Evolutionary conservation across 30 jellyfish, hydroid and myxozoan species (phyloP).

Genomic region (Aurelia aurita complex sp. Pacific): DNA sequence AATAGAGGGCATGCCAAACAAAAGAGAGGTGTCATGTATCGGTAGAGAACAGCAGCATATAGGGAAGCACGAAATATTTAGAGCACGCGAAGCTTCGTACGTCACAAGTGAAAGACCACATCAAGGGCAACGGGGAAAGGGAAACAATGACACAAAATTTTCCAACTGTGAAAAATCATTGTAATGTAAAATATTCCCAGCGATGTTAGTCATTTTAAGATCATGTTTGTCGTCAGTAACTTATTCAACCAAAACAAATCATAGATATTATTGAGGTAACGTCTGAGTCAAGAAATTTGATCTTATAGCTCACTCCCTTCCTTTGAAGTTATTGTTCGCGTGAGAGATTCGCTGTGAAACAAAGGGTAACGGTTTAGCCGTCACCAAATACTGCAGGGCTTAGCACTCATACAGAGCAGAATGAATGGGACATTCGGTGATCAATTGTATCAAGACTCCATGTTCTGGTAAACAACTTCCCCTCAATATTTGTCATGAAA

Average conservation of each 20-base stretch:
- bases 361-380: constrained; percentile 3
- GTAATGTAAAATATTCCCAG: too few species aligned
- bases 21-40: neutral
- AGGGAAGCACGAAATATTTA: neutral
- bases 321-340: neutral
- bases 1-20: neutral
- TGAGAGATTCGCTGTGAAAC: neutral
- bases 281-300: neutral
- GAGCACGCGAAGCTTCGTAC: neutral
- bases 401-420: neutral
- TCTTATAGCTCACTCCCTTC: neutral
- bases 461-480: neutral
- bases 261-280: neutral
- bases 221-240: neutral
- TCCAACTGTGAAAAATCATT: too few species aligned
- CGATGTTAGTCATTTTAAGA: neutral
- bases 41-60: neutral
- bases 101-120: too few species aligned
- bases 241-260: constrained; percentile 6
- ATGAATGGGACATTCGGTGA: neutral
- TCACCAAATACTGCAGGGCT: neutral
- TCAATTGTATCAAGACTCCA: neutral
- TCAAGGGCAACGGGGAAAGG: too few species aligned
- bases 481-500: too few species aligned
- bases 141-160: too few species aligned